Conservation (phyloP, 2,113 vertebrate genomes). For the Perccottus glenii region DNA sequence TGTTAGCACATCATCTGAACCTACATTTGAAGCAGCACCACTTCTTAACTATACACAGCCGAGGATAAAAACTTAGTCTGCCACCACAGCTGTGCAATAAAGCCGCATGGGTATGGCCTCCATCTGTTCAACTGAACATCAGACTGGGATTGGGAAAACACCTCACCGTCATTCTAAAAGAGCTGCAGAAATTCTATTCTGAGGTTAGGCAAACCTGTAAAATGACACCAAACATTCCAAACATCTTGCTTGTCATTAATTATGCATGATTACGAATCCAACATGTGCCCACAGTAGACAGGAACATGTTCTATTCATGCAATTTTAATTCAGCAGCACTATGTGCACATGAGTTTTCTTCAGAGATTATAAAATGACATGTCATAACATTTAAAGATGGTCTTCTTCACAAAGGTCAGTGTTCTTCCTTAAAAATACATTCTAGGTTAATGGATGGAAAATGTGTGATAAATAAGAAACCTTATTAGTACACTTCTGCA, state of each 20-base stretch:
- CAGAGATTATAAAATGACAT: not conserved
- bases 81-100: not conserved
- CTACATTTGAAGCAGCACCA: not conserved
- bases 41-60: not conserved
- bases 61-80: not conserved
- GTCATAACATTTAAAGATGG: not conserved
- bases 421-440: not conserved
- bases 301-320: conserved; percentile 37
- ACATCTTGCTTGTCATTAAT: conserved; percentile 32
- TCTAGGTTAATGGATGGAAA: no score
- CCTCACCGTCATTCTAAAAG: not conserved
- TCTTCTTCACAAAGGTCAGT: not conserved
- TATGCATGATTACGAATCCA: conserved; percentile 33
- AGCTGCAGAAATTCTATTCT: not conserved
- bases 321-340: conserved; percentile 19
- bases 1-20: no score
- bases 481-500: no score
- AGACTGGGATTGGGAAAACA: not conserved
- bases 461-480: not conserved
- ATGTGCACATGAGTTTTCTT: conserved; percentile 5
- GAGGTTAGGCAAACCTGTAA: conserved; percentile 10
- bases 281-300: conserved; percentile 27
- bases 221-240: conserved; percentile 16
- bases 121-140: conserved; percentile 5
- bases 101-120: not conserved